A percentile compares a stretch with the other conserved stretches of the same genome.
Evolutionary conservation across 2,113 vertebrate species (phyloP).

Genomic region (Anser cygnoides): DNA sequence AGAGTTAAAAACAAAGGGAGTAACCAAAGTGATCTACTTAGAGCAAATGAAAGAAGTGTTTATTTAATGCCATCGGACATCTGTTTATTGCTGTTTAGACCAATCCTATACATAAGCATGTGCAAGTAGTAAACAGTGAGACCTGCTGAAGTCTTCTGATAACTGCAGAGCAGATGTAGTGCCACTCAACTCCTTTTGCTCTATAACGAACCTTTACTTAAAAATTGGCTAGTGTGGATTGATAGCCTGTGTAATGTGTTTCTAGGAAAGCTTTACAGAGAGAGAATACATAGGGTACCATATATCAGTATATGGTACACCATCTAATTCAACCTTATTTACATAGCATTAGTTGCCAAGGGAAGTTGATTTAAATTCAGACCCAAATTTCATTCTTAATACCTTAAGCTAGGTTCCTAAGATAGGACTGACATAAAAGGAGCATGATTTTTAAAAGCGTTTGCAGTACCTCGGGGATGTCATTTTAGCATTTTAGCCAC

Average conservation of each 20-base stretch:
- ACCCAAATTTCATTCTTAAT: background rate
- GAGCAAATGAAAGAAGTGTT: background rate
- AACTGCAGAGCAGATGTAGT: background rate
- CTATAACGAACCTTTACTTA: background rate
- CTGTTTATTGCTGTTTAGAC: background rate
- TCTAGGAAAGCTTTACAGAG: background rate
- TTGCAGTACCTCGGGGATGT: background rate
- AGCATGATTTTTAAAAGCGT: fast-evolving
- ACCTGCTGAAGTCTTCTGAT: background rate
- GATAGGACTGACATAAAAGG: background rate
- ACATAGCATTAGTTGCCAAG: constrained; percentile 63
- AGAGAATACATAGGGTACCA: constrained; percentile 41
- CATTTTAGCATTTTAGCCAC: background rate
- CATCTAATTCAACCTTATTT: constrained; percentile 72
- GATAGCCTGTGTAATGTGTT: background rate
- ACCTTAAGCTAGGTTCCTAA: too few relatives aligned
- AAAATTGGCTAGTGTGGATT: background rate
- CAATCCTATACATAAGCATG: background rate
- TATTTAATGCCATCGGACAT: background rate
- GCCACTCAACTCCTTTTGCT: background rate
- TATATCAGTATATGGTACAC: background rate
- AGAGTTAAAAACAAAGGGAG: background rate
- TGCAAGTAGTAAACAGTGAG: background rate
- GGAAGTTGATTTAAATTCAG: background rate
- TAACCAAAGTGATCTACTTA: background rate